Evolutionary conservation across 2,797 vertebrate species (phyloP), one percentile per base, ranked within the genome.

Genomic region (Selene dorsalis): DNA sequence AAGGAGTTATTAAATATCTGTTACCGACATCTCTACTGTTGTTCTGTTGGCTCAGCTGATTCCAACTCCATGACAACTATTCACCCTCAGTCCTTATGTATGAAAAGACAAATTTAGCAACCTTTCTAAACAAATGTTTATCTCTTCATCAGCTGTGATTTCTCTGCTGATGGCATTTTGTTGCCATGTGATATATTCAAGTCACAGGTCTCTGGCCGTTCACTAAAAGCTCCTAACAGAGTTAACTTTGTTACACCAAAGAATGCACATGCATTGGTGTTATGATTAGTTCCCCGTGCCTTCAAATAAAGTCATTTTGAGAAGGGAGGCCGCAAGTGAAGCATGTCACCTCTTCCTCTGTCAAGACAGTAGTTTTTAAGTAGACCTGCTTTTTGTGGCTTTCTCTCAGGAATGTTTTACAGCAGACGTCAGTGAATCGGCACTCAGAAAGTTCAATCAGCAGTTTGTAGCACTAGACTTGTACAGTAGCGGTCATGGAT

Each of bases 251-350:
- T 83, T 61, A 56, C 17, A 6, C 28, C 2, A 16, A 69, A 73
- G 65, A 79, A 65, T 87, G 70, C 84, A 53, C 65, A 60, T 68
- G 50, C 58, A 63, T 69, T 60, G 43, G 38, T 69, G 32, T 69
- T 64, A 24, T 74, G 74, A 86, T 55, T n/a, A 47, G 41, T 47
- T 62, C 77, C 75, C 69, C 35, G 28, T 87, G 87, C 80, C 70
- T 75, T 65, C 30, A 3, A 56, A 69, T 47, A 55, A 74, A 11
- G 53, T 43, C 52, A 35, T 35, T 32, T 10, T 59, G 4, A 62
- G 48, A 68, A 35, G 6, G 22, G 12, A 14, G 1, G 50, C 22
- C 52, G 30, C 20, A 50, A 13, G 62, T 1, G 4, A 30, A 30
- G 10, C 4, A 38, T 52, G 16, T 53, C 30, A 3, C 9, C 7